These are phyloP conservation scores for Selenia dentaria DNA, from an alignment of 2,888 invertebrate species.

Conservation along the genomic window DNA sequence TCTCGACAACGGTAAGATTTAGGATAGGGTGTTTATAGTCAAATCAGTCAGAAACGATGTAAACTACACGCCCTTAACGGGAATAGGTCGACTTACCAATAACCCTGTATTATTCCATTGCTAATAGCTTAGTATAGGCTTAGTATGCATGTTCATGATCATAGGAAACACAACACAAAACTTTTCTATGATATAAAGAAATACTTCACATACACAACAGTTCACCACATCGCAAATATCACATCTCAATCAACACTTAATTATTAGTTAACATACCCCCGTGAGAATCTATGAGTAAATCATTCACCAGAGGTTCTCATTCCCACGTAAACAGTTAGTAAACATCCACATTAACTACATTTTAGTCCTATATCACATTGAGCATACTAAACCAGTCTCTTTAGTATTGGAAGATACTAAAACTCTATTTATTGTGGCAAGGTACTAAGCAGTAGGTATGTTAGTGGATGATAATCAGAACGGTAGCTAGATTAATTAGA, in stretches of 20 bases:
- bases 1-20: too few species aligned
- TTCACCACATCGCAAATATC: slow-evolving; percentile 1
- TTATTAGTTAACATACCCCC: slow-evolving; percentile 24
- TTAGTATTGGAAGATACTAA: too few species aligned
- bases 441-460: neutral
- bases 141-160: too few species aligned
- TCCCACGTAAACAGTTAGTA: slow-evolving; percentile 46
- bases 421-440: slow-evolving; percentile 2
- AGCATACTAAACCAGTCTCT: too few species aligned
- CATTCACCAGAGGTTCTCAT: slow-evolving; percentile 39
- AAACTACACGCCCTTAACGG: too few species aligned
- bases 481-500: slow-evolving; percentile 55
- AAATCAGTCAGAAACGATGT: too few species aligned
- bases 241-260: slow-evolving; percentile 14
- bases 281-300: slow-evolving; percentile 27
- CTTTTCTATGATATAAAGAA: too few species aligned
- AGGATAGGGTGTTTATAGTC: too few species aligned
- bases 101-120: too few species aligned
- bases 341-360: neutral
- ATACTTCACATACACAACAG: neutral
- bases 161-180: too few species aligned
- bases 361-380: neutral
- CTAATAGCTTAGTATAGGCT: too few species aligned
- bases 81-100: too few species aligned
- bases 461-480: neutral